Evolutionary conservation across 2,113 vertebrate genomes (phyloP).

Genomic region (Labrus mixtus): DNA sequence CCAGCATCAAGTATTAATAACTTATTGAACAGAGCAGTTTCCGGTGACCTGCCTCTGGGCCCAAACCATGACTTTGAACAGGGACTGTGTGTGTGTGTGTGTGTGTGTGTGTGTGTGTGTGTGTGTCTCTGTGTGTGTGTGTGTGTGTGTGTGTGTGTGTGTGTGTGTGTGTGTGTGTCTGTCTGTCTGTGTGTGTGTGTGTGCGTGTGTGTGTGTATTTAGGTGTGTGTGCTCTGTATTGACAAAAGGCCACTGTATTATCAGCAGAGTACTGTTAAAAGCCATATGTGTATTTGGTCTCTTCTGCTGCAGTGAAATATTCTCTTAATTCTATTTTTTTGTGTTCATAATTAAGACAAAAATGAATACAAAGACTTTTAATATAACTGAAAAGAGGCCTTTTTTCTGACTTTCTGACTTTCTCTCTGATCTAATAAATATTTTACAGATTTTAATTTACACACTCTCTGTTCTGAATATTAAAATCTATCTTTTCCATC

Average conservation of each 20-base stretch:
- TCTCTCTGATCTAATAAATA: no score
- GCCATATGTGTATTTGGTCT: not conserved
- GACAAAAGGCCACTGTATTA: constrained; percentile 59
- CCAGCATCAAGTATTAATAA: constrained; percentile 85
- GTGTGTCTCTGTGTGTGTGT: constrained; percentile 16
- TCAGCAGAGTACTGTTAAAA: constrained; percentile 35
- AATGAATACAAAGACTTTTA: no score
- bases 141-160: constrained; percentile 29
- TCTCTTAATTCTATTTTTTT: no score
- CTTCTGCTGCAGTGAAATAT: not conserved
- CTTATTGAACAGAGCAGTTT: constrained; percentile 78
- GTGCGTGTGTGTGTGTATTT: no score
- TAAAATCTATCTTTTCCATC: no score
- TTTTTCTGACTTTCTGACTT: no score
- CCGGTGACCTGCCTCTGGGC: constrained; percentile 78
- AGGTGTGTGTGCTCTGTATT: constrained; percentile 32
- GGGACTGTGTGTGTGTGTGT: constrained; percentile 19
- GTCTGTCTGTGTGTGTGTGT: not conserved
- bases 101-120: constrained; percentile 31
- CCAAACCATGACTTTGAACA: constrained; percentile 58
- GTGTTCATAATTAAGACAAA: no score
- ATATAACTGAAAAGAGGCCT: no score
- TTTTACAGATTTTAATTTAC: no score
- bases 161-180: constrained; percentile 26
- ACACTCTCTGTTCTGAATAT: no score